These are phyloP conservation scores for Larimichthys crocea DNA, from an alignment of 2,113 vertebrate species.

Conservation along the genomic window DNA sequence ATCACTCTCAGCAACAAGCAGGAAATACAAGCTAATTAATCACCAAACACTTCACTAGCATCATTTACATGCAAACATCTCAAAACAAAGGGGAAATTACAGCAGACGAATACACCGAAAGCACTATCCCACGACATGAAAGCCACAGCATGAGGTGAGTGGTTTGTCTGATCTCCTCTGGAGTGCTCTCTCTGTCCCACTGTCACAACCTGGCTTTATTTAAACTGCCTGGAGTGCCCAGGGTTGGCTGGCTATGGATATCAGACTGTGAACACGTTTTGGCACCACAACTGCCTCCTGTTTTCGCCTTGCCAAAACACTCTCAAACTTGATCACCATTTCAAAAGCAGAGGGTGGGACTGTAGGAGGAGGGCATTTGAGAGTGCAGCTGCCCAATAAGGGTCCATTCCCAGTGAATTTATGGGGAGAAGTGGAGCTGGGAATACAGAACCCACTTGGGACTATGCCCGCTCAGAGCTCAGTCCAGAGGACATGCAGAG, in stretches of 20 bases:
- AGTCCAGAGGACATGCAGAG: conserved; percentile 21
- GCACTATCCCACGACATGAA: conserved; percentile 48
- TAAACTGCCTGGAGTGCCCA: conserved; percentile 44
- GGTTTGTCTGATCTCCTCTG: conserved; percentile 55
- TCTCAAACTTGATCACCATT: conserved; percentile 69
- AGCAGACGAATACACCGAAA: not conserved
- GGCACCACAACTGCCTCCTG: conserved; percentile 44
- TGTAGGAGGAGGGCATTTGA: conserved; percentile 36
- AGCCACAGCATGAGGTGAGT: conserved; percentile 23
- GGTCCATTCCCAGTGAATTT: conserved; percentile 35
- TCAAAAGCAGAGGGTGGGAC: conserved; percentile 61
- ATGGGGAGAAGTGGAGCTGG: conserved; percentile 41
- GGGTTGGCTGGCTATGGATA: conserved; percentile 31
- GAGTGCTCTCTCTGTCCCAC: conserved; percentile 51
- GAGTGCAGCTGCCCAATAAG: conserved; percentile 66
- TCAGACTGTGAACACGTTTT: conserved; percentile 52
- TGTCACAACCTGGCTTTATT: conserved; percentile 63
- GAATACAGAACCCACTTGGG: conserved; percentile 48
- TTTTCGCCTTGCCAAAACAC: conserved; percentile 60
- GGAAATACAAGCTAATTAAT: conserved; percentile 23
- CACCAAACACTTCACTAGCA: not conserved
- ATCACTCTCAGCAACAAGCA: conserved; percentile 16
- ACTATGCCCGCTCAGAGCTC: conserved; percentile 38
- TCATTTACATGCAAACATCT: conserved; percentile 42
- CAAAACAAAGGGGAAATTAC: conserved; percentile 31